phyloP scores from a whole-genome alignment of 2,113 vertebrate species.

The Carassius gibelio region DNA sequence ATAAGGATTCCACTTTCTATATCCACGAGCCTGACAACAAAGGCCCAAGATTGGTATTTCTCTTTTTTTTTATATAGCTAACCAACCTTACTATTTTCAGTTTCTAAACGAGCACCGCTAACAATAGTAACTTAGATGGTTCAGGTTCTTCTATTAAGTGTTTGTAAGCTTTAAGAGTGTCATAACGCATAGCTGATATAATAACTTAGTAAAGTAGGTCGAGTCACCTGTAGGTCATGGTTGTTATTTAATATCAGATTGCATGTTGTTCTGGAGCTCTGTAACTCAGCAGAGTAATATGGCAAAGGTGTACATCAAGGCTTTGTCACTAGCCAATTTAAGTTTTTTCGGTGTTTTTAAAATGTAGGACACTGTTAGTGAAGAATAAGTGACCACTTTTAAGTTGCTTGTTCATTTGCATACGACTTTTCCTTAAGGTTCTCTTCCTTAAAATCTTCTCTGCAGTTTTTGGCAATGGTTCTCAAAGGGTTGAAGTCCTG shows the following conservation, averaged over 20 bases:
- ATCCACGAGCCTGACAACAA: background rate
- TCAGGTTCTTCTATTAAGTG: background rate
- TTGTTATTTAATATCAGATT: constrained; percentile 14
- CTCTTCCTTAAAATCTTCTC: background rate
- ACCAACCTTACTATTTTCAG: background rate
- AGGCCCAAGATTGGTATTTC: background rate
- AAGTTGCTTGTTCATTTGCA: background rate
- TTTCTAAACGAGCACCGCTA: background rate
- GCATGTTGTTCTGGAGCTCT: background rate
- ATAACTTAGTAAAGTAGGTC: constrained; percentile 46
- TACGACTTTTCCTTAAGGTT: background rate
- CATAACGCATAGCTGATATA: background rate
- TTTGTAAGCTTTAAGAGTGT: background rate
- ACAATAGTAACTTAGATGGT: background rate
- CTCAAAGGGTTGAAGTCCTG: constrained; percentile 49
- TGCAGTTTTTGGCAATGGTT: background rate
- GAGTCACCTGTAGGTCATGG: constrained; percentile 33
- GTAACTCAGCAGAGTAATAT: background rate
- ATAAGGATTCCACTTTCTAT: background rate
- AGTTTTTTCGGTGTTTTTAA: background rate
- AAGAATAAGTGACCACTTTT: background rate
- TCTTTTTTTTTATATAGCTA: background rate
- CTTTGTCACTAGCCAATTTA: background rate
- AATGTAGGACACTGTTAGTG: background rate
- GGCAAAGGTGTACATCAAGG: background rate